Evolutionary conservation across 2,888 invertebrate species (phyloP).

Genomic region (Cephus pulcher): DNA sequence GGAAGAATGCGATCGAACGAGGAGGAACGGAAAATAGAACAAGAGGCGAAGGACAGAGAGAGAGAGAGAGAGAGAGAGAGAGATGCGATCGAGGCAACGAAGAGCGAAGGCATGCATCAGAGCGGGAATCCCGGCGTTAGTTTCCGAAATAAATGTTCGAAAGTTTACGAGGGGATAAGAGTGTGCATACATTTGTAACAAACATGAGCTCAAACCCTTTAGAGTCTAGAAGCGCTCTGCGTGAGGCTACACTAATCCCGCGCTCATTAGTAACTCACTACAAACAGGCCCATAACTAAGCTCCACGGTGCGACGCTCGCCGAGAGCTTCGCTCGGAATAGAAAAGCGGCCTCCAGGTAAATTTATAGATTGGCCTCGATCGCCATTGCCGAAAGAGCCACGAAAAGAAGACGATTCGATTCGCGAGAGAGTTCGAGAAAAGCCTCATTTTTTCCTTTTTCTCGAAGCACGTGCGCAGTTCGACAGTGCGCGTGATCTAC

Average conservation of each 20-base stretch:
- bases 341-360: slow-evolving; percentile 10
- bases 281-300: slow-evolving; percentile 45
- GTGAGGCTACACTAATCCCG: slow-evolving; percentile 45
- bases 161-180: slow-evolving; percentile 8
- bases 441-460: rapidly evolving
- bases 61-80: slow-evolving; percentile 1
- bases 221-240: not conserved
- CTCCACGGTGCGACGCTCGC: slow-evolving; percentile 10
- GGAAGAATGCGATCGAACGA: too few species aligned
- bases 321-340: slow-evolving; percentile 17
- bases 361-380: slow-evolving; percentile 12
- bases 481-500: too few species aligned
- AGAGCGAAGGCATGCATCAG: too few species aligned
- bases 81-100: too few species aligned
- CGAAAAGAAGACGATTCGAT: too few species aligned
- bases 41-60: not conserved
- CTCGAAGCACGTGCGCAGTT: too few species aligned
- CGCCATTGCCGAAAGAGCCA: too few species aligned
- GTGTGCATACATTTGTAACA: slow-evolving; percentile 11
- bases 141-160: slow-evolving; percentile 9
- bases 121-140: too few species aligned
- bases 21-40: too few species aligned
- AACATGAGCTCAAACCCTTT: slow-evolving; percentile 2
- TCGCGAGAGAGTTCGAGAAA: too few species aligned
- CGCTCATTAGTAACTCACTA: slow-evolving; percentile 54